These are phyloP conservation scores for Oxycera nigricornis DNA, from an alignment of 2,888 invertebrate genomes.

Conservation along the genomic window DNA sequence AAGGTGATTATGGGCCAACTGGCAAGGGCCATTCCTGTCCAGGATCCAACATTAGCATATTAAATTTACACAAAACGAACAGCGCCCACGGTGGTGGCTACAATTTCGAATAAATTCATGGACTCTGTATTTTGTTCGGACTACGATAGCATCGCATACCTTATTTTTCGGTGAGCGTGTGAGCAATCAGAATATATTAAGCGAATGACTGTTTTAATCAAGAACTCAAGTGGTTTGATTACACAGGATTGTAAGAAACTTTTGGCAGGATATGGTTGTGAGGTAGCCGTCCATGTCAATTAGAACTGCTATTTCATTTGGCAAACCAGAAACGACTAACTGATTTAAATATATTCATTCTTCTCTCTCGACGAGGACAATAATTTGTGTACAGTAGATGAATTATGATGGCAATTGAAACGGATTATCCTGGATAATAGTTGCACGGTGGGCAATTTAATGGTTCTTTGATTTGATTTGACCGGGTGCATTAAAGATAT, in stretches of 20 bases:
- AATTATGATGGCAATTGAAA: slow-evolving; percentile 33
- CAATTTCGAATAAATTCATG: not conserved
- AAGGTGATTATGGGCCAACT: not conserved
- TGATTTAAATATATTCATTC: not conserved
- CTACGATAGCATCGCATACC: slow-evolving; percentile 25
- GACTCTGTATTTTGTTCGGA: slow-evolving; percentile 10
- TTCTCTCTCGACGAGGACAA: not conserved
- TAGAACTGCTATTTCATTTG: not conserved
- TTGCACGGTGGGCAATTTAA: slow-evolving; percentile 35
- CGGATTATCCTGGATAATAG: slow-evolving; percentile 30
- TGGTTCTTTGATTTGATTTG: slow-evolving; percentile 13
- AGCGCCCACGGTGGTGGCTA: not conserved
- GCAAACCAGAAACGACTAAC: not conserved
- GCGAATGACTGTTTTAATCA: slow-evolving; percentile 15
- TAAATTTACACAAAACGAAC: slow-evolving; percentile 21
- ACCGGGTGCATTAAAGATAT: slow-evolving; percentile 1
- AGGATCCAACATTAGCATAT: slow-evolving; percentile 34
- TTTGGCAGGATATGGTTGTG: not conserved
- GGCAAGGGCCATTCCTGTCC: not conserved
- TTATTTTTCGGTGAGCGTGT: slow-evolving; percentile 15
- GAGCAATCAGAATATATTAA: slow-evolving; percentile 39
- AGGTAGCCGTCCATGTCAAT: not conserved
- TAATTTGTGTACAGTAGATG: slow-evolving; percentile 6
- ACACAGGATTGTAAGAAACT: not conserved
- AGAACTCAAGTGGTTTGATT: slow-evolving; percentile 23